Evolutionary conservation across 2,888 invertebrate genomes (phyloP).

Genomic region (Drosophila rellima): DNA sequence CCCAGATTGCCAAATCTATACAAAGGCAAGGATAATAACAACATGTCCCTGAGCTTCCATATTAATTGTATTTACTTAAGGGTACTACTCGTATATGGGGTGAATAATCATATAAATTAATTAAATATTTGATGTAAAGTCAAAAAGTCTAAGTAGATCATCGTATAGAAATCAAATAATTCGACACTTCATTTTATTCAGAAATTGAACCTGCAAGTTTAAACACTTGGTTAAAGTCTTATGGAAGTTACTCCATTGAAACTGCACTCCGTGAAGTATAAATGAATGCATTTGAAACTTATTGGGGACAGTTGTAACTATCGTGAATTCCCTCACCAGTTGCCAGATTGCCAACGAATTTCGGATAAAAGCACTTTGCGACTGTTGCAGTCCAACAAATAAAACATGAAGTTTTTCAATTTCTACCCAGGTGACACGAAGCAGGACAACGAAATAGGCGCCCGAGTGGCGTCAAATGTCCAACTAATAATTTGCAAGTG

Average conservation of each 20-base stretch:
- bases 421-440: constrained; percentile 23
- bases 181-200: background rate
- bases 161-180: no score
- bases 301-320: constrained; percentile 22
- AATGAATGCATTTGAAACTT: constrained; percentile 32
- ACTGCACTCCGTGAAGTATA: background rate
- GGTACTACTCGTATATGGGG: no score
- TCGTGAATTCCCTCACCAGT: background rate
- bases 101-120: no score
- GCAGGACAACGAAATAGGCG: constrained; percentile 33
- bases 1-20: no score
- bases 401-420: constrained; percentile 64
- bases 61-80: no score
- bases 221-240: background rate
- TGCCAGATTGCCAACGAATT: constrained; percentile 11
- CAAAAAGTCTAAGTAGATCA: no score
- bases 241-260: background rate
- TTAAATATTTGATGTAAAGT: no score
- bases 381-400: constrained; percentile 33
- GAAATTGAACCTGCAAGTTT: background rate
- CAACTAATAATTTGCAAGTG: constrained; percentile 71
- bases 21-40: no score
- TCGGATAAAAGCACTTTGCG: constrained; percentile 23
- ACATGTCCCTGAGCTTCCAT: no score
- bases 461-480: constrained; percentile 62